Evolutionary conservation across 2,888 invertebrate species (phyloP), one percentile per base, ranked within the genome.

Genomic region (Apodemia duryi): DNA sequence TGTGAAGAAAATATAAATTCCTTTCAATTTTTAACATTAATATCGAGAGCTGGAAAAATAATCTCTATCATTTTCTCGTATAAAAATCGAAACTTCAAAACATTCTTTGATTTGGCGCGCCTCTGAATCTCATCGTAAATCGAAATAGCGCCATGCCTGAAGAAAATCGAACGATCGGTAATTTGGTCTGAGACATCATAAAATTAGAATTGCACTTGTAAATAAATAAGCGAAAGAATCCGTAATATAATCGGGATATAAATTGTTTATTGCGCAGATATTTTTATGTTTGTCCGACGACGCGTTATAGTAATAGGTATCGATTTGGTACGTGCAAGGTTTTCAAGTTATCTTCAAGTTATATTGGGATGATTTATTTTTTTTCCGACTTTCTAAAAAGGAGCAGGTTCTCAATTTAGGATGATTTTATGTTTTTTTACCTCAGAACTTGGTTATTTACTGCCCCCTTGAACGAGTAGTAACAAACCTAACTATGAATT

Each of bases 151-250:
- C 28, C 60, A 61, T 64, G 41, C 9, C 64, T 32, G 64, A 46
- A 64, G 49, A 61, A 46, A 61, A 64, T 64, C 61, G 64, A 38
- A 60, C 29, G n/a, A 29, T 63, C 21, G n/a, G 68, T 68, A 68
- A 71, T 72, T 70, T 64, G 67, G 66, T 66, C 68, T 49, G 66
- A 67, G 67, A 66, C 67, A 51, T 71, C 72, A 70, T 72, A 71
- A 72, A 72, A 70, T 57, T 57, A 57, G 57, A 57, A 29, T 57
- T 32, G 32, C 57, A 57, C 32, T 57, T 57, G 29, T 57, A 29
- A 32, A 57, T 54, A 54, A 54, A 54, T 57, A 57, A 21, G 52
- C 28, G 52, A 49, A 49, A 13, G 52, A 52, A 52, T 52, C 52
- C 52, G 52, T 28, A 21, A 52, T 52, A 52, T 21, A 10, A 52